A percentile compares a stretch with the other conserved stretches of the same genome.
Evolutionary conservation across 2,888 invertebrate genomes (phyloP).

Genomic region (Pocota personata): DNA sequence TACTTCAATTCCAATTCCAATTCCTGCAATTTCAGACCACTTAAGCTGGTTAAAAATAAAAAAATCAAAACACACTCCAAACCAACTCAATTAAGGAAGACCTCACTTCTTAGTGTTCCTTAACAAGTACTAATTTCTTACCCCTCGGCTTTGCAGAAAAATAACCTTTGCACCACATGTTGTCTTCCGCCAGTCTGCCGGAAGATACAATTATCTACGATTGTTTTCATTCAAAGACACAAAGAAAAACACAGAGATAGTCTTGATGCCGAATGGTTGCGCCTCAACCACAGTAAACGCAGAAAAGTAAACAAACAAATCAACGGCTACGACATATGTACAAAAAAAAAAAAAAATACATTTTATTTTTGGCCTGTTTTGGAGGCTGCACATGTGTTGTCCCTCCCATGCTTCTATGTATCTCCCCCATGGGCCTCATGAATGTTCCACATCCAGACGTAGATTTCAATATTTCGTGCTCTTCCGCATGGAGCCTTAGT

Average conservation of each 20-base stretch:
- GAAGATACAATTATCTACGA: conserved; percentile 61
- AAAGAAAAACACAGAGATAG: background rate
- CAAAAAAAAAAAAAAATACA: background rate
- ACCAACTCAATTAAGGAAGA: conserved; percentile 34
- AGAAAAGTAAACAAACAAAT: conserved; percentile 58
- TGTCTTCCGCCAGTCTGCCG: conserved; percentile 43
- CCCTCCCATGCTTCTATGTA: background rate
- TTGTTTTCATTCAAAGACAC: conserved; percentile 28
- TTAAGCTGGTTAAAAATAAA: conserved; percentile 22
- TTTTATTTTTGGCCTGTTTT: conserved; percentile 41
- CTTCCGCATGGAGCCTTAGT: conserved; percentile 23
- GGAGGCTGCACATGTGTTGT: conserved; percentile 41
- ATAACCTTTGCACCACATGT: conserved; percentile 30
- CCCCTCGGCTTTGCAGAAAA: background rate
- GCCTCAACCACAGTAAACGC: background rate
- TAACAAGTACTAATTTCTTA: background rate
- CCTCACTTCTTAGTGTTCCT: conserved; percentile 10
- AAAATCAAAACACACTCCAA: background rate
- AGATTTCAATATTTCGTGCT: conserved; percentile 21
- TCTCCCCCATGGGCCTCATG: background rate
- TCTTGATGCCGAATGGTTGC: conserved; percentile 16
- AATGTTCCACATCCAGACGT: conserved; percentile 19
- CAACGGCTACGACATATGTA: conserved; percentile 5
- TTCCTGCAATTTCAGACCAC: background rate
- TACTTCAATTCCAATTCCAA: background rate